Evolutionary conservation across 1,140 invertebrate genomes (phyloP).

Genomic region (Paralvinella palmiformis): DNA sequence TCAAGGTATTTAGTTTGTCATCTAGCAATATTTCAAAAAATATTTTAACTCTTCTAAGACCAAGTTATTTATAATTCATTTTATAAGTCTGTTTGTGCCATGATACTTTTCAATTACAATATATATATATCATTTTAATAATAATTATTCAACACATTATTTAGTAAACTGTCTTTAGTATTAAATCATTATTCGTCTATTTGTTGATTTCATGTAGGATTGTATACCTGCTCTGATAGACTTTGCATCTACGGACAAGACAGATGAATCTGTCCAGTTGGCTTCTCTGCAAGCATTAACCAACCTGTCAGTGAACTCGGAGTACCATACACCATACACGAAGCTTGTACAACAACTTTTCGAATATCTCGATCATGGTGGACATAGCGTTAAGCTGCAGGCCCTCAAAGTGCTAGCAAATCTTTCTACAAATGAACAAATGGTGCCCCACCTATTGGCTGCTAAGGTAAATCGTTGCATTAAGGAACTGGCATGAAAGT

Average conservation of each 20-base stretch:
- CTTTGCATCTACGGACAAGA: conserved; percentile 28
- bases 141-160: background rate
- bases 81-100: background rate
- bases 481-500: no score
- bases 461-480: conserved; percentile 63
- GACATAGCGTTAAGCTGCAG: conserved; percentile 50
- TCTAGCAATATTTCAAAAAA: background rate
- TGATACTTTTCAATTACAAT: no score
- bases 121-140: background rate
- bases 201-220: conserved; percentile 25
- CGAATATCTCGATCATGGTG: conserved; percentile 25
- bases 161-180: background rate
- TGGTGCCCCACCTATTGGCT: conserved; percentile 59
- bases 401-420: conserved; percentile 61
- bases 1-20: conserved; percentile 46
- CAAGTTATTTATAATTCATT: background rate
- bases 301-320: conserved; percentile 36
- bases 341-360: conserved; percentile 35
- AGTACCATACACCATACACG: conserved; percentile 40
- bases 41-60: background rate
- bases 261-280: conserved; percentile 31
- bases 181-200: background rate
- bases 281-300: conserved; percentile 42
- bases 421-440: conserved; percentile 59
- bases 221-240: conserved; percentile 37